Base-by-base conservation (phyloP, 2,797 vertebrate species). In the Furcifer pardalis region DNA sequence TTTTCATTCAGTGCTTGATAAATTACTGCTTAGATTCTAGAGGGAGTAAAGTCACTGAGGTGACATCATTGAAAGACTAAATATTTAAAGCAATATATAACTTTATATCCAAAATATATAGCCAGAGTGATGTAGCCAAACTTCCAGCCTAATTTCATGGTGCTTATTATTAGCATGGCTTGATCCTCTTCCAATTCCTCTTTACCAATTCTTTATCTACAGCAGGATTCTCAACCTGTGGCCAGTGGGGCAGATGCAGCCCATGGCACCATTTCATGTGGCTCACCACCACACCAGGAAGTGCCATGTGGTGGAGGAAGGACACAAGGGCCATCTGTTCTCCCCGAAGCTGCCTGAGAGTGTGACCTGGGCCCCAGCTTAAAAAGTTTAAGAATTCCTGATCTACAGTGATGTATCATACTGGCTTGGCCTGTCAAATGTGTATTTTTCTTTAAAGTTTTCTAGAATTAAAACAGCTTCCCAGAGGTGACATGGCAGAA, bases 21-120 rank as follows among this genome's bases (percentile, higher is more conserved):
- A 91, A 85, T 87, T 66, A 88, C 60, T 21, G 62, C 32, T 60
- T 12, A 63, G 27, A 81, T 87, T 85, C 82, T 74, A 85, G 44
- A 65, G 62, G 66, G 23, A 71, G 4, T 81, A 66, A 89, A 86
- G 44, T 87, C 76, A 77, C 37, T 81, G 52, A 83, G 63, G 19
- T 88, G 84, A 83, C 73, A 81, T 68, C 35, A 89, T 0, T 73
- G 15, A 9, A 83, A 30, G 46, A 27, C n/a, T 60, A 83, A 60
- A 83, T 84, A 84, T 0, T 76, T 68, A n/a, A 49, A 84, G 79
- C 40, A 81, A 35, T 74, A 82, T 78, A 81, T 2, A 35, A 17
- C 49, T 88, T 87, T 68, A 63, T 83, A 23, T 85, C 4, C 82
- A 63, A 85, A 5, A 12, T 37, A 44, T 77, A 77, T 40, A 71